A percentile compares a stretch with the other conserved stretches of the same genome.
phyloP scores from a whole-genome alignment of 2,797 vertebrate genomes.

The Australoheros facetus region DNA sequence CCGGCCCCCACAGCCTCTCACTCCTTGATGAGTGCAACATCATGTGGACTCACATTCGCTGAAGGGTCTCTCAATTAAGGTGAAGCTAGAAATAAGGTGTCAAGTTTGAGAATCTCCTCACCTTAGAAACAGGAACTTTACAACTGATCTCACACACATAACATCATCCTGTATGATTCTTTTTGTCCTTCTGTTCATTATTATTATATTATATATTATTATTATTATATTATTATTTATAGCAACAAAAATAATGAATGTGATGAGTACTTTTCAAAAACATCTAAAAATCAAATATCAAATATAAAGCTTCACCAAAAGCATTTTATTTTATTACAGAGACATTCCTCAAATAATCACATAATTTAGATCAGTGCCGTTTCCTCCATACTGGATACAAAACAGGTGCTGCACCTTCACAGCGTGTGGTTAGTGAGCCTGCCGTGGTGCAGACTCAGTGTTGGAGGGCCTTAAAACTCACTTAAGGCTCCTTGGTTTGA shows the following conservation, averaged over 20 bases:
- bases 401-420: not conserved
- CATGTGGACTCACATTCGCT: accelerated
- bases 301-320: not conserved
- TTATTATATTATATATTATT: not conserved
- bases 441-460: not conserved
- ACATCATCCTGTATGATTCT: not conserved
- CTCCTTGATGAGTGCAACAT: accelerated
- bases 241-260: not conserved
- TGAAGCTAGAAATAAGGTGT: not conserved
- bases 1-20: not conserved
- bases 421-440: not conserved
- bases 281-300: not conserved
- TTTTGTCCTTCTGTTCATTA: not conserved
- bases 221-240: not conserved
- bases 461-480: not conserved
- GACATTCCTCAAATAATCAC: accelerated
- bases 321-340: not conserved
- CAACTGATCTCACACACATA: accelerated
- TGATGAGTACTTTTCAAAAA: not conserved
- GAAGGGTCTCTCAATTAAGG: not conserved
- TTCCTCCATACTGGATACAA: not conserved
- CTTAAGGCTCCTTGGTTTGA: not conserved
- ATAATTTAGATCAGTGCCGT: not conserved
- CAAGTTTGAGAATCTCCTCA: too few relatives aligned
- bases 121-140: not conserved